Evolutionary conservation across 2,888 invertebrate genomes (phyloP).

Genomic region (Ichneumon xanthorius): DNA sequence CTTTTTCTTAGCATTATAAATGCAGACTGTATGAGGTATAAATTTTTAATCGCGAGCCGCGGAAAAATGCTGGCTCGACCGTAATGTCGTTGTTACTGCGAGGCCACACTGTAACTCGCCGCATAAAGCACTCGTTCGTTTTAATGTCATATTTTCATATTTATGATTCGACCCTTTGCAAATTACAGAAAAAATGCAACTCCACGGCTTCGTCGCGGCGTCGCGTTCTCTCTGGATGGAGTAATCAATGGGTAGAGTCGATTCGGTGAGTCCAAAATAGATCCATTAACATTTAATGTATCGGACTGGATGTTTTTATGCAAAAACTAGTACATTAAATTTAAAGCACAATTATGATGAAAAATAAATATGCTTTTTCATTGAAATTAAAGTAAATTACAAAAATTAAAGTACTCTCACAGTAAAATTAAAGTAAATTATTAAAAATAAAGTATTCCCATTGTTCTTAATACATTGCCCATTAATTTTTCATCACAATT

Average conservation of each 20-base stretch:
- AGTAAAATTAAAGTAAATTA: background rate
- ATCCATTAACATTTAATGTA: background rate
- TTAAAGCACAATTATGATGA: no score
- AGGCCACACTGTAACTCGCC: background rate
- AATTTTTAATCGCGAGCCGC: constrained; percentile 76
- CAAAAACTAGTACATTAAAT: no score
- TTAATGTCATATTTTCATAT: background rate
- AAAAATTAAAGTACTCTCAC: background rate
- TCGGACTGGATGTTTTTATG: no score
- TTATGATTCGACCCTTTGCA: background rate
- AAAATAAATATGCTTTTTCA: background rate
- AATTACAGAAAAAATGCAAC: background rate
- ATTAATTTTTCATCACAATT: no score
- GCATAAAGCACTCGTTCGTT: background rate
- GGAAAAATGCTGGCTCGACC: constrained; percentile 41
- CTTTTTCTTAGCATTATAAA: constrained; percentile 77
- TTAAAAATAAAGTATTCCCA: no score
- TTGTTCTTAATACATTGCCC: no score
- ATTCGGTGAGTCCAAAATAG: background rate
- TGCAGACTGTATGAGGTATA: constrained; percentile 73
- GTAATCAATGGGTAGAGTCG: background rate
- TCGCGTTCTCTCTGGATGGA: background rate
- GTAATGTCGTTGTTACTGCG: constrained; percentile 28
- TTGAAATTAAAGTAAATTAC: no score
- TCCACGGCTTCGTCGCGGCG: no score